Base-by-base conservation (phyloP, 1,140 invertebrate species). In the Piezodorus guildinii region DNA sequence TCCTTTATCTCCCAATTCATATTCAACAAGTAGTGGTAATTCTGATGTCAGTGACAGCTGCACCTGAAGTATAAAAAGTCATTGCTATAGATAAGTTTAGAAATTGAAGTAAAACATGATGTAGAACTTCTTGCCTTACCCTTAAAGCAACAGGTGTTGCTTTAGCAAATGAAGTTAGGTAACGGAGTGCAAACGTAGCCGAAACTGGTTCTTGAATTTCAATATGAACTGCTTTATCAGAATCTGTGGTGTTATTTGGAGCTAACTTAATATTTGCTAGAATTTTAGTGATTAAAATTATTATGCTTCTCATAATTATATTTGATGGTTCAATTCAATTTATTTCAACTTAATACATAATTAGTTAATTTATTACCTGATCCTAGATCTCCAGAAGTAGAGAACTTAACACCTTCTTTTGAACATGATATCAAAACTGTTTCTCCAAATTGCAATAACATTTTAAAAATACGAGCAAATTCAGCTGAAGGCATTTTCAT, bases 201-300 rank as follows among this genome's bases (percentile, higher is more conserved):
- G 91, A 90, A 0, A 98, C 94, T 0, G 95, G 91, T 76, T 99
- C 94, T 71, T 96, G 91, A 88, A 99, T 94, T 70, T 98, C 93
- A 72, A 99, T 93, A n/a, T 84, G 82, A 1, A 99, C 92, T 30
- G 91, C 92, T 68, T 97, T 93, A 73, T 96, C 91, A 72, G 97
- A 96, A 71, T 97, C 94, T 23, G 90, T 82, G 68, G 85, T 90
- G 0, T 88, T 84, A 17, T 87, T 96, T 78, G 98, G 94, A 5
- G 90, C 90, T 65, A 98, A 75, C 77, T 96, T 96, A 12, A 98
- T 82, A 73, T 94, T 96, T 0, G 91, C 93, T 76, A 70, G 17
- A 75, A 72, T 39, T 39, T 39, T 39, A 39, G 9, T 39, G 6
- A 6, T 10, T 10, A 39, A 39, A 5, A 39, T 27, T n/a, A 65